phyloP scores from a whole-genome alignment of 2,113 vertebrate species.

The Calidris pugnax region DNA sequence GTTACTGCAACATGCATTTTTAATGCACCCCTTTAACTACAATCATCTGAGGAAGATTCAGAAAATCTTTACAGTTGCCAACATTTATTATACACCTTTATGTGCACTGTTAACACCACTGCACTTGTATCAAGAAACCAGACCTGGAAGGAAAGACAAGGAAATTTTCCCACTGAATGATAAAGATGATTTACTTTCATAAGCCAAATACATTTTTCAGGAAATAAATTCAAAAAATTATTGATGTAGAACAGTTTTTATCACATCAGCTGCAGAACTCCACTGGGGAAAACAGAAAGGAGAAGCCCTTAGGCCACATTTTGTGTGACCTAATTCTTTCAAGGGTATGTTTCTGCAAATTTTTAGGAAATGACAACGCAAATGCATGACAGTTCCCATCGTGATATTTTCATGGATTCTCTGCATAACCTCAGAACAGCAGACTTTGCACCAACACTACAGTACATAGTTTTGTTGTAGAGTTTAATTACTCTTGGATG shows the following conservation, averaged over 20 bases:
- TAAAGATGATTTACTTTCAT: background rate
- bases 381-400: background rate
- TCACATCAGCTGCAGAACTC: constrained; percentile 9
- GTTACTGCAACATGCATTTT: background rate
- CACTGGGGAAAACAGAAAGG: constrained; percentile 27
- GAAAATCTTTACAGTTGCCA: background rate
- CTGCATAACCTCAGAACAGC: background rate
- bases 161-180: background rate
- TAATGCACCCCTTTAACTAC: background rate
- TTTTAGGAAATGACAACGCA: constrained; percentile 47
- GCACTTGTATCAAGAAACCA: background rate
- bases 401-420: background rate
- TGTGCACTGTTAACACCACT: background rate
- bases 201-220: constrained; percentile 2
- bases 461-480: background rate
- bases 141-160: background rate
- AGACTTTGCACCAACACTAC: background rate
- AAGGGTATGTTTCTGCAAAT: constrained; percentile 32
- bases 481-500: constrained; percentile 5
- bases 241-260: constrained; percentile 25
- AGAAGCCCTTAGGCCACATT: constrained; percentile 30
- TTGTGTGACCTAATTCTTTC: constrained; percentile 56
- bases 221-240: constrained; percentile 41
- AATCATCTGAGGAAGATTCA: background rate
- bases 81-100: background rate